Percentiles rank a stretch among this genome's conserved stretches.
Evolutionary conservation across 2,797 vertebrate species (phyloP).

Genomic region (Myripristis jacobus): DNA sequence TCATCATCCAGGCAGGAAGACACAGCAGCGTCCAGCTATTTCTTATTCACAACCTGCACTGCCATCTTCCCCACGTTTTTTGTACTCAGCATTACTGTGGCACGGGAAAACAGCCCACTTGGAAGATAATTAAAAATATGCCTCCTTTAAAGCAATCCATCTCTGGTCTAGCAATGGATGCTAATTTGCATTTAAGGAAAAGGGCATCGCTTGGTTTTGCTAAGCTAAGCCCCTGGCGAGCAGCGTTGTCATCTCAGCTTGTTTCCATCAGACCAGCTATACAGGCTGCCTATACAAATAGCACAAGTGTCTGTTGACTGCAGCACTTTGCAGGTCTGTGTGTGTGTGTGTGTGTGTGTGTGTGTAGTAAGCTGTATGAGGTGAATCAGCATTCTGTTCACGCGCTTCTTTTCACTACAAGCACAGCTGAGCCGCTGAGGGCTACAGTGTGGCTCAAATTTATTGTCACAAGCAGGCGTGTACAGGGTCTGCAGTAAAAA

Average conservation of each 20-base stretch:
- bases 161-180: constrained; percentile 15
- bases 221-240: constrained; percentile 3
- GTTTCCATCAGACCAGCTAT: background rate
- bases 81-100: background rate
- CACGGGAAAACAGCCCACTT: background rate
- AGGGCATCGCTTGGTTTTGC: constrained; percentile 23
- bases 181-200: constrained; percentile 38
- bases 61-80: constrained; percentile 4
- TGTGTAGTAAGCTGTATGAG: constrained; percentile 58
- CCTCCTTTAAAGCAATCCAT: background rate
- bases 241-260: background rate
- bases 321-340: constrained; percentile 56
- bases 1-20: constrained; percentile 32
- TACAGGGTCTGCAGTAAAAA: background rate
- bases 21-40: constrained; percentile 55
- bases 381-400: constrained; percentile 81
- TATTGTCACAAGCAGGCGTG: background rate
- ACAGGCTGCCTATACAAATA: constrained; percentile 16
- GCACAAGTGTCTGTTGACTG: constrained; percentile 35
- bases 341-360: constrained; percentile 33
- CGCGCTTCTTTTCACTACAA: constrained; percentile 45
- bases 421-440: constrained; percentile 43
- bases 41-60: constrained; percentile 24
- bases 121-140: constrained; percentile 4
- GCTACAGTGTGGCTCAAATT: constrained; percentile 25